Base-by-base conservation (phyloP, 1,140 invertebrate genomes). In the Heliconius nattereri region DNA sequence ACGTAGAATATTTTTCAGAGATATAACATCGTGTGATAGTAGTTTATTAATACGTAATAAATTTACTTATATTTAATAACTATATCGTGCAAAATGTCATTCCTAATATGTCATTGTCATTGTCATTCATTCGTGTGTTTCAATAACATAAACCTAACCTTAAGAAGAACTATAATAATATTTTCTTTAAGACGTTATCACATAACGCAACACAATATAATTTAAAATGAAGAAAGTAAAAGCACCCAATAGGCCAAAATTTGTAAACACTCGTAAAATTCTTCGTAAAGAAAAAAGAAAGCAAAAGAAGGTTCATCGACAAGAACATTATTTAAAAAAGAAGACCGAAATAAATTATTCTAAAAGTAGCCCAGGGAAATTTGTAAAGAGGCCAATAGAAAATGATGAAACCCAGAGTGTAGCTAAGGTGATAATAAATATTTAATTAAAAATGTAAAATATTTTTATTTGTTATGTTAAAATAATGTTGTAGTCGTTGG, bases 271-370 rank as follows among this genome's bases (percentile, higher is more conserved):
- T 2, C 84, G 92, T 45, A 93, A 94, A 87, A 83, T 83, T 26
- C 35, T 90, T 35, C 87, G 92, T 13, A 93, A 93, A 81, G 86
- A 93, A 78, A 92, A 94, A 75, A 85, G 92, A 45, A 88, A 88
- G 35, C 84, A 89, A 57, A 94, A 94, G 75, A 94, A 94, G 73
- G 73, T 87, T 74, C 85, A 93, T 45, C 86, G 90, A 7, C 85
- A 89, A 76, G 90, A 93, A 73, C 91, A 93, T 71, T 93, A 92
- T 84, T 79, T 86, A 8, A 94, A 92, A 76, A 91, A 93, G 83
- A 92, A 90, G 83, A 86, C 71, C 79, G 77, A 80, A 5, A 52
- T 78, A 52, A 74, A 76, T 26, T 71, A 86, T 35, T 37, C 72
- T 45, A 81, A 81, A 19, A 80, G 81, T 77, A 81, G 74, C 45